These are phyloP conservation scores for Cyclargus thomasi DNA, from an alignment of 1,140 invertebrate genomes.

Conservation along the genomic window DNA sequence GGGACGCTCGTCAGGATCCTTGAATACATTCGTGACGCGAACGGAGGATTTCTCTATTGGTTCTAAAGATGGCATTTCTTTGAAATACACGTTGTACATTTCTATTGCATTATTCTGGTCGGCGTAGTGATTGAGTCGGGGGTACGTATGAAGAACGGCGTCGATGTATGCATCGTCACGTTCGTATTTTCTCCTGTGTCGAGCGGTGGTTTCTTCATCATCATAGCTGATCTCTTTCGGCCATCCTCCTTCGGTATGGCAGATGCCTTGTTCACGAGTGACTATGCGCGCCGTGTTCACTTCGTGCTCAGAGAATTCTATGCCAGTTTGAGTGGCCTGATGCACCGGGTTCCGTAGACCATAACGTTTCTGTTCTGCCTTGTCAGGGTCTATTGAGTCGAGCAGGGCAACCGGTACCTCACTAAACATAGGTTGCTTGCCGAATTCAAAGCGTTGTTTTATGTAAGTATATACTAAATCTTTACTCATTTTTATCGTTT, in stretches of 20 bases:
- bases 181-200: conserved; percentile 93
- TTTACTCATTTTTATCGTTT: conserved; percentile 23
- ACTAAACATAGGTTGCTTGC: conserved; percentile 80
- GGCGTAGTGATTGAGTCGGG: conserved; percentile 86
- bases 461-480: conserved; percentile 74
- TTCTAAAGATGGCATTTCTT: conserved; percentile 76
- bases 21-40: conserved; percentile 83
- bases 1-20: conserved; percentile 78
- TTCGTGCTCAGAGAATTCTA: conserved; percentile 76
- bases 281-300: conserved; percentile 80
- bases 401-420: conserved; percentile 81
- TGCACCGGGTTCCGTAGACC: conserved; percentile 82
- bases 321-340: conserved; percentile 77
- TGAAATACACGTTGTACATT: conserved; percentile 92
- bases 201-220: conserved; percentile 88
- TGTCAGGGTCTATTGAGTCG: conserved; percentile 83
- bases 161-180: conserved; percentile 94
- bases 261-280: conserved; percentile 83
- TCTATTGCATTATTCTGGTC: conserved; percentile 94
- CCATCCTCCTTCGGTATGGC: conserved; percentile 96
- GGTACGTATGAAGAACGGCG: conserved; percentile 82
- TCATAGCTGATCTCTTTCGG: conserved; percentile 93
- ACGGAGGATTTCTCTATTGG: conserved; percentile 80
- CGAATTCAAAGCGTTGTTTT: conserved; percentile 81
- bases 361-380: conserved; percentile 78